A percentile compares a stretch with the other conserved stretches of the same genome.
phyloP scores from a whole-genome alignment of 2,888 invertebrate genomes.

The Nomada fucata region DNA sequence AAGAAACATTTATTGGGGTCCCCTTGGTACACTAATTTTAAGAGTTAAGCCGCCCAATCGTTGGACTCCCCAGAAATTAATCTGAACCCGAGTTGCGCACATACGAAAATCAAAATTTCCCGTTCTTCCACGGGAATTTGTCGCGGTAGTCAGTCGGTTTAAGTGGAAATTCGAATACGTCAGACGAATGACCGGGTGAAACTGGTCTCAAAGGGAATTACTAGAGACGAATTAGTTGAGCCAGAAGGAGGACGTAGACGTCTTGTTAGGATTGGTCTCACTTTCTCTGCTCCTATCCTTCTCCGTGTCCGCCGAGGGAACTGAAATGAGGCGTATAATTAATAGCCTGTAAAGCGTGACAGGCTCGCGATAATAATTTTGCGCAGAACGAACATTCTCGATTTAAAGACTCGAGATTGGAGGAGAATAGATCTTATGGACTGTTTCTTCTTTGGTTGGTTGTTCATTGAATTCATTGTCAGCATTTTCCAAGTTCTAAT shows the following conservation, averaged over 20 bases:
- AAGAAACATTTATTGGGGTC: too few species aligned
- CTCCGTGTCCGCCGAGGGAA: not conserved
- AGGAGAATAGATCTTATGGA: not conserved
- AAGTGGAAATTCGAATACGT: constrained; percentile 53
- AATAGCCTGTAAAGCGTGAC: constrained; percentile 56
- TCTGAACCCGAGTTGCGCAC: not conserved
- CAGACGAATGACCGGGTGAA: constrained; percentile 28
- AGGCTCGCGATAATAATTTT: constrained; percentile 57
- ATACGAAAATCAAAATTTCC: not conserved
- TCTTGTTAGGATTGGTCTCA: constrained; percentile 52
- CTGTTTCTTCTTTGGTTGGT: not conserved
- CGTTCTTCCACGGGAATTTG: constrained; percentile 10
- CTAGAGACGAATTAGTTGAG: constrained; percentile 17
- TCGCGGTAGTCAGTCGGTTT: constrained; percentile 32
- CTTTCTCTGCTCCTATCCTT: constrained; percentile 19
- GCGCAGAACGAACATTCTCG: constrained; percentile 21
- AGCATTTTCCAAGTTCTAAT: too few species aligned
- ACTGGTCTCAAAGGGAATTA: constrained; percentile 47
- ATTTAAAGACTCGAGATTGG: constrained; percentile 12
- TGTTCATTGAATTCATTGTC: too few species aligned
- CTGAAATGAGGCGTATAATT: constrained; percentile 56
- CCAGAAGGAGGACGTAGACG: constrained; percentile 25
- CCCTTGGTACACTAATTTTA: too few species aligned
- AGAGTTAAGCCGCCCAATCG: not conserved
- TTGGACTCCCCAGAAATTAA: not conserved